These are phyloP conservation scores for Lichenostomus cassidix DNA, from an alignment of 2,113 vertebrate genomes.

Conservation along the genomic window DNA sequence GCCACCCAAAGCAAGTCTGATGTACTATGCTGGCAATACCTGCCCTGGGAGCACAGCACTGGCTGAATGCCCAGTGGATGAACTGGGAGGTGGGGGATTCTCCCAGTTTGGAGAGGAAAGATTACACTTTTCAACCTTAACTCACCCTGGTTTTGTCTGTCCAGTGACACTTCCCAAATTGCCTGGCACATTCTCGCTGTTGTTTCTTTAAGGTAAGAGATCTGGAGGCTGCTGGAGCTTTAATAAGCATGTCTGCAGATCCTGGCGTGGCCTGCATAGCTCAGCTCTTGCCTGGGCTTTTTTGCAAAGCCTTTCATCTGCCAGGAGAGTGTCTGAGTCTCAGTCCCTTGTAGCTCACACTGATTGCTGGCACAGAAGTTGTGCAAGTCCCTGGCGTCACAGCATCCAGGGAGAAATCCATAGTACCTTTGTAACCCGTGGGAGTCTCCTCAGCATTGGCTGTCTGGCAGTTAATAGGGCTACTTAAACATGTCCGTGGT, in stretches of 20 bases:
- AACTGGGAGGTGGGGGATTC: not conserved
- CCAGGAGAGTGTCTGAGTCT: not conserved
- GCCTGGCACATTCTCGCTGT: fast-evolving
- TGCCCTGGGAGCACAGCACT: fast-evolving
- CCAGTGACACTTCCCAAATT: not conserved
- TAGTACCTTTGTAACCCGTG: not conserved
- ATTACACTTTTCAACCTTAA: not conserved
- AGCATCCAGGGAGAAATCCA: not conserved
- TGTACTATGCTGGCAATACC: not conserved
- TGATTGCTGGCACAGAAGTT: not conserved
- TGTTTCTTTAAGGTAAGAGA: not conserved
- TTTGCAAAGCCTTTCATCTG: conserved; percentile 22
- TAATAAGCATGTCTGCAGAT: not conserved
- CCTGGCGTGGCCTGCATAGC: not conserved
- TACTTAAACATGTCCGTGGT: not conserved
- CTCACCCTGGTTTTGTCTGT: not conserved
- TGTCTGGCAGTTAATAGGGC: not conserved
- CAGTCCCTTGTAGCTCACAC: not conserved
- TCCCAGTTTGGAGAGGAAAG: not conserved
- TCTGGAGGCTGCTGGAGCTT: not conserved
- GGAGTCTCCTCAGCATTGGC: not conserved
- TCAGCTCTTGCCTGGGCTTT: not conserved
- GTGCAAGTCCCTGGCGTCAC: not conserved
- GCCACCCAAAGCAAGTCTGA: not conserved
- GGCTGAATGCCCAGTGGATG: not conserved